These are phyloP conservation scores for Alethe castanea DNA, from an alignment of 2,113 vertebrate species.

Conservation along the genomic window DNA sequence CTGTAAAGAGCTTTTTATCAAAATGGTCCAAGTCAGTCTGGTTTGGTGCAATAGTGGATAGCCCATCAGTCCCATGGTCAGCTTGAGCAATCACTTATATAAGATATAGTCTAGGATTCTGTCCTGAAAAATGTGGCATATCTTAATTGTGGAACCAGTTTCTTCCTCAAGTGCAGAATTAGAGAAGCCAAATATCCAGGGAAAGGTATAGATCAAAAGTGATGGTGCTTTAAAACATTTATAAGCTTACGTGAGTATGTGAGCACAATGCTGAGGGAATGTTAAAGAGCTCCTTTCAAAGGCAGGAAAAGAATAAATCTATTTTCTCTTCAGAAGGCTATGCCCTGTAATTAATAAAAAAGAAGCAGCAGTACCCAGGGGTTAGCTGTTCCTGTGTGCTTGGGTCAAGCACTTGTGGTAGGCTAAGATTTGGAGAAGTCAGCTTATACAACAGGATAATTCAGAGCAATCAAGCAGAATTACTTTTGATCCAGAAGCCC, in stretches of 20 bases:
- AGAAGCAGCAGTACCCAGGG: not conserved
- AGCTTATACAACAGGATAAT: not conserved
- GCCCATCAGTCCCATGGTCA: fast-evolving
- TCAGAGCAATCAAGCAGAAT: not conserved
- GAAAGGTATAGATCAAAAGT: not conserved
- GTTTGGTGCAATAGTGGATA: not conserved
- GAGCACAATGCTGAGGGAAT: not conserved
- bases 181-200: not conserved
- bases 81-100: not conserved
- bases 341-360: not conserved
- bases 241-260: not conserved
- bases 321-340: not conserved
- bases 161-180: not conserved
- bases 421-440: not conserved
- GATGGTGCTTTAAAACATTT: not conserved
- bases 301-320: not conserved
- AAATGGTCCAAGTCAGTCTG: not conserved
- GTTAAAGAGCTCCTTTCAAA: not conserved
- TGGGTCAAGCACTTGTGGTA: not conserved
- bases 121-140: not conserved
- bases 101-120: not conserved
- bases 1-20: not conserved
- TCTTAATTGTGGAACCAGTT: not conserved
- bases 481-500: not conserved
- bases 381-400: not conserved